phyloP scores from a whole-genome alignment of 2,888 invertebrate species.

The Tetheella fluctuosa region DNA sequence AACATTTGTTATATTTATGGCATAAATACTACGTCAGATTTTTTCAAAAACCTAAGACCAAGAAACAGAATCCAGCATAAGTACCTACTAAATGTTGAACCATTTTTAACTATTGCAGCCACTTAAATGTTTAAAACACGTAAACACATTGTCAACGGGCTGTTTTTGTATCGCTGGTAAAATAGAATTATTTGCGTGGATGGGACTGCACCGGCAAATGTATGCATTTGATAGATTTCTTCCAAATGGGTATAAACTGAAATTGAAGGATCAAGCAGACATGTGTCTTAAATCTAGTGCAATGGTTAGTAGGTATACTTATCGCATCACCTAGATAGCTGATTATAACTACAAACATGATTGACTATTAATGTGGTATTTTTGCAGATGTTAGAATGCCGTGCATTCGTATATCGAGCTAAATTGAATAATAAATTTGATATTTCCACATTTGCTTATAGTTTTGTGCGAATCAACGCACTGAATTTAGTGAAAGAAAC shows the following conservation, averaged over 20 bases:
- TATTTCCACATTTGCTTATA: conserved; percentile 77
- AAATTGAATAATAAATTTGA: conserved; percentile 82
- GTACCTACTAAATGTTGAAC: too few relatives aligned
- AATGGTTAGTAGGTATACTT: conserved; percentile 41
- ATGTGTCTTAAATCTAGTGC: conserved; percentile 53
- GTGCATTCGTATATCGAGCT: conserved; percentile 88
- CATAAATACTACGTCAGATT: too few relatives aligned
- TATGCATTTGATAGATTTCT: conserved; percentile 48
- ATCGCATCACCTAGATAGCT: not conserved
- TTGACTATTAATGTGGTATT: not conserved
- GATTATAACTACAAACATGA: not conserved
- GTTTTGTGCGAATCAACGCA: conserved; percentile 64
- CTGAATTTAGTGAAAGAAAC: conserved; percentile 58
- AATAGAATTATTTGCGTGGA: conserved; percentile 65
- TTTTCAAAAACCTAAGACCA: too few relatives aligned
- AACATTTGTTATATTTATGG: too few relatives aligned
- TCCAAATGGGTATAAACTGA: conserved; percentile 55
- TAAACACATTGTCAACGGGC: conserved; percentile 44
- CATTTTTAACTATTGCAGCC: conserved; percentile 57
- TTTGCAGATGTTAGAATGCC: conserved; percentile 83
- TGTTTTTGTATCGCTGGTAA: conserved; percentile 67
- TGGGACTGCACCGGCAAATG: conserved; percentile 59
- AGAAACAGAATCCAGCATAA: too few relatives aligned
- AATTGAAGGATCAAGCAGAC: conserved; percentile 49
- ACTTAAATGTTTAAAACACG: conserved; percentile 70